phyloP scores from a whole-genome alignment of 2,113 vertebrate genomes.

The Ceuthmochares aereus region DNA sequence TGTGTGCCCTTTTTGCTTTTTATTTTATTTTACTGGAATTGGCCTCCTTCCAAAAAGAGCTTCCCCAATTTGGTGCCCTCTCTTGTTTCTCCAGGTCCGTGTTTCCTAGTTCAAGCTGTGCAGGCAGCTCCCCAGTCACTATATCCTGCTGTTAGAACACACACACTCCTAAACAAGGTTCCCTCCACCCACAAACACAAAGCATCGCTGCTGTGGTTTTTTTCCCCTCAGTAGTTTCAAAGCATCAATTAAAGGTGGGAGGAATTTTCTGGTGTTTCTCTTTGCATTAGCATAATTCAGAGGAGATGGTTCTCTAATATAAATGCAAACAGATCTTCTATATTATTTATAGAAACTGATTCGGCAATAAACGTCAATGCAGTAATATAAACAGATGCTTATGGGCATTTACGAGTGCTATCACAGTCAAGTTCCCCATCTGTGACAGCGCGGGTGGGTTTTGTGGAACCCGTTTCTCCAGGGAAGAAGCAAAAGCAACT shows the following conservation, averaged over 20 bases:
- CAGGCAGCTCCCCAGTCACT: not conserved
- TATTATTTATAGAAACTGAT: conserved; percentile 26
- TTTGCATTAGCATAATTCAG: not conserved
- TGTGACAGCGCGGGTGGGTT: not conserved
- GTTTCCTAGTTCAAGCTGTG: not conserved
- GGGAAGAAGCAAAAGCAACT: not conserved
- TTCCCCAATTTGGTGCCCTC: not conserved
- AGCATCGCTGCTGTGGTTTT: not conserved
- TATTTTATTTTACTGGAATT: not conserved
- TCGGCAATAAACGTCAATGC: not conserved
- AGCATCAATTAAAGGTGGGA: not conserved
- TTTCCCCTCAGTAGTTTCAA: not conserved
- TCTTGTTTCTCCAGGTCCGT: not conserved
- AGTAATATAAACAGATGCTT: conserved; percentile 9
- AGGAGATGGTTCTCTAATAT: not conserved
- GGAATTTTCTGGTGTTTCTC: conserved; percentile 24
- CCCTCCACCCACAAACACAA: not conserved
- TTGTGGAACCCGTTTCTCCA: not conserved
- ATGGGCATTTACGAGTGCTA: not conserved
- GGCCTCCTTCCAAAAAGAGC: conserved; percentile 1
- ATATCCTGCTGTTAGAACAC: not conserved
- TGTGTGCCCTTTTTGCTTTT: conserved; percentile 18
- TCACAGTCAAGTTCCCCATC: not conserved
- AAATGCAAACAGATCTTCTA: not conserved
- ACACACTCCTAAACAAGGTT: not conserved